Evolutionary conservation across 1,140 invertebrate species (phyloP).

Genomic region (Bombus consobrinus): DNA sequence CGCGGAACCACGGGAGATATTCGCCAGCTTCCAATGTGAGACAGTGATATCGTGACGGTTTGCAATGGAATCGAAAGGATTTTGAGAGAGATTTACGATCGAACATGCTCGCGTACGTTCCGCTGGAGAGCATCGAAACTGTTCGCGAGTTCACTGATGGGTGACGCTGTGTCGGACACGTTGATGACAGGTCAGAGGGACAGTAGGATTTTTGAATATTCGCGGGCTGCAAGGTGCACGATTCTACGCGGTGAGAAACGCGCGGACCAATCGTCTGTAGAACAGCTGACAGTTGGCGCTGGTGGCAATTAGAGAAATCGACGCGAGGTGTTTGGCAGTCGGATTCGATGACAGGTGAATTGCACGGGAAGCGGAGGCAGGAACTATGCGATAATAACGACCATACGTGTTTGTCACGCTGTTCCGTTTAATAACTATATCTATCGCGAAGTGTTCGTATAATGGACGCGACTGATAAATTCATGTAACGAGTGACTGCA

Average conservation of each 20-base stretch:
- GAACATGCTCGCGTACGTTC: not conserved
- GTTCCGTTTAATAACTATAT: conserved; percentile 6
- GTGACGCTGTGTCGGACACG: conserved; percentile 11
- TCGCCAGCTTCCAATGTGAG: conserved; percentile 28
- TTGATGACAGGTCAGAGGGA: conserved; percentile 41
- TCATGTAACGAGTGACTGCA: not conserved
- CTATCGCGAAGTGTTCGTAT: not conserved
- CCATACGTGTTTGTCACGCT: conserved; percentile 16
- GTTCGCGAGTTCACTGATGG: conserved; percentile 26
- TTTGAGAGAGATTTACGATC: not conserved
- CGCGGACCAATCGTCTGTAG: not conserved
- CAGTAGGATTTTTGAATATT: conserved; percentile 18
- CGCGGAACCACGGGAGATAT: not conserved
- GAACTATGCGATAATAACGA: conserved; percentile 30
- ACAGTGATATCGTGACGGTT: conserved; percentile 16
- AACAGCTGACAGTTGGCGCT: conserved; percentile 21
- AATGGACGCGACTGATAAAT: not conserved
- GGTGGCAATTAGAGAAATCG: not conserved
- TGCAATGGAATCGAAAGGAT: not conserved
- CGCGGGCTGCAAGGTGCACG: not conserved
- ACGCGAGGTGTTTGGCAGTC: conserved; percentile 11
- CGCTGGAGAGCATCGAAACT: not conserved
- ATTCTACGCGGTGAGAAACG: not conserved
- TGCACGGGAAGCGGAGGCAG: not conserved
- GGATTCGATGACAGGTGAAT: conserved; percentile 10